These are phyloP conservation scores for Anas platyrhynchos DNA, from an alignment of 2,113 vertebrate species.

Conservation along the genomic window DNA sequence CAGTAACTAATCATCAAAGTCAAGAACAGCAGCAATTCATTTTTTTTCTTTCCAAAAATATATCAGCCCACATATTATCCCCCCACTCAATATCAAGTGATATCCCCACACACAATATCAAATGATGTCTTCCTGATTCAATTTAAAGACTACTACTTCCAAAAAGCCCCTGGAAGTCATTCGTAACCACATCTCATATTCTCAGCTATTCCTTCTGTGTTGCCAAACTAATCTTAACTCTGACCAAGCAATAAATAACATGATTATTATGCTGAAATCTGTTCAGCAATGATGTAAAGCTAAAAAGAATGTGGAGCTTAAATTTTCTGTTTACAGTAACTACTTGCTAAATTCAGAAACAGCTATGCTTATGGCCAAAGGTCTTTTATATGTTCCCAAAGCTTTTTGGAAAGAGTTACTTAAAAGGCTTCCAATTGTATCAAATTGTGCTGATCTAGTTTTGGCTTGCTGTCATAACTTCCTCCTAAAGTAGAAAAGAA, in stretches of 20 bases:
- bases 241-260: conserved; percentile 14
- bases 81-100: neutral
- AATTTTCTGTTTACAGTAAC: neutral
- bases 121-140: neutral
- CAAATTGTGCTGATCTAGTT: neutral
- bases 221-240: conserved; percentile 39
- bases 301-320: conserved; percentile 26
- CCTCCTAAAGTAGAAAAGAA: neutral
- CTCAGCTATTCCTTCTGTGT: neutral
- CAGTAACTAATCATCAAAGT: neutral
- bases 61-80: neutral
- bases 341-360: neutral
- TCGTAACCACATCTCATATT: conserved; percentile 1
- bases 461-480: neutral
- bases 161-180: neutral
- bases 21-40: neutral
- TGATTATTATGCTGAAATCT: conserved; percentile 10
- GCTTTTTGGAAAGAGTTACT: conserved; percentile 11
- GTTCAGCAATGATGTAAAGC: conserved; percentile 16
- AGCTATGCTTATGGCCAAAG: neutral
- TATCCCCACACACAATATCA: neutral
- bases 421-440: neutral
- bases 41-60: neutral
- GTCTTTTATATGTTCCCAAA: neutral
- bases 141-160: conserved; percentile 8